Evolutionary conservation across 2,113 vertebrate species (phyloP).

Genomic region (Ivindomyrus marchei): DNA sequence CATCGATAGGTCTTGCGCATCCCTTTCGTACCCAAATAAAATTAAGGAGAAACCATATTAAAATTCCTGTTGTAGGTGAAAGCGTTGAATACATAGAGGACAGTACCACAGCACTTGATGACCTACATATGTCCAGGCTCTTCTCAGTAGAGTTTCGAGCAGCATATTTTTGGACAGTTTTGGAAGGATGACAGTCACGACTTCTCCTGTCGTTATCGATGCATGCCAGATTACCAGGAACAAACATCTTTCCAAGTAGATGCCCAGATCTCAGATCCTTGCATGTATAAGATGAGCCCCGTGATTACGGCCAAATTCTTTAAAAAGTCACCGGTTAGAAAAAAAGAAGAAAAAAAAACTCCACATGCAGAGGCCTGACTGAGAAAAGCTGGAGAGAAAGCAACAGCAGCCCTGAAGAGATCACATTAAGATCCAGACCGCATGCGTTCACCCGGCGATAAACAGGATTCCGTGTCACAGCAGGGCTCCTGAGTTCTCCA

Average conservation of each 20-base stretch:
- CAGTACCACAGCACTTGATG: slow-evolving; percentile 52
- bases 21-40: slow-evolving; percentile 37
- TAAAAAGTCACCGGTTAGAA: slow-evolving; percentile 69
- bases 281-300: slow-evolving; percentile 30
- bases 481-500: neutral
- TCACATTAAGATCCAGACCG: slow-evolving; percentile 39
- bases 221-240: slow-evolving; percentile 21
- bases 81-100: slow-evolving; percentile 50
- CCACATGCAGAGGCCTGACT: slow-evolving; percentile 54
- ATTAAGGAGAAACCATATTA: slow-evolving; percentile 34
- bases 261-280: neutral
- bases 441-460: neutral
- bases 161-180: slow-evolving; percentile 56
- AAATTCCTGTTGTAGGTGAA: slow-evolving; percentile 47
- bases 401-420: slow-evolving; percentile 48
- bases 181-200: slow-evolving; percentile 46
- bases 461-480: slow-evolving; percentile 1
- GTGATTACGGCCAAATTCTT: slow-evolving; percentile 55
- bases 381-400: slow-evolving; percentile 28
- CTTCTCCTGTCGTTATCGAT: slow-evolving; percentile 50
- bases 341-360: slow-evolving; percentile 52
- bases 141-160: slow-evolving; percentile 66
- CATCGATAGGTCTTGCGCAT: slow-evolving; percentile 41
- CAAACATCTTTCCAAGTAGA: neutral
- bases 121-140: slow-evolving; percentile 44